phyloP scores from a whole-genome alignment of 2,888 invertebrate species.

The Aleiodes leptofemur region DNA sequence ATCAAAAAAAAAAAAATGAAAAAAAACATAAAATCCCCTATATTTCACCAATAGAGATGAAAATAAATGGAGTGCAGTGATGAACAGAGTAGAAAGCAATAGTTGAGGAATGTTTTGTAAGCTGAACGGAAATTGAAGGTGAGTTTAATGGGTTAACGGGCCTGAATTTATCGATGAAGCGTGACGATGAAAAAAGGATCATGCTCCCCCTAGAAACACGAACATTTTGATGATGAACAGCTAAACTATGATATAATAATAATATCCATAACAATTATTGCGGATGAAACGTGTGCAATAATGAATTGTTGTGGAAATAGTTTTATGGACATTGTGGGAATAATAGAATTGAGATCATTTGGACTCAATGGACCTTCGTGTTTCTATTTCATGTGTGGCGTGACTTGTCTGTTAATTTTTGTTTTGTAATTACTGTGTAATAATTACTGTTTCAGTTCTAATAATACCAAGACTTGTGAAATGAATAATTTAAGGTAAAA shows the following conservation, averaged over 20 bases:
- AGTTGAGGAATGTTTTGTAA: constrained; percentile 28
- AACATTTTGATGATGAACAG: not conserved
- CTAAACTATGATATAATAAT: not conserved
- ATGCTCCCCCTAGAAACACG: constrained; percentile 9
- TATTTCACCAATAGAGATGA: constrained; percentile 1
- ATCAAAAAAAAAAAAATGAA: no score
- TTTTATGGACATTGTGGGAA: not conserved
- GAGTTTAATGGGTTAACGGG: constrained; percentile 25
- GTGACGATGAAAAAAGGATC: constrained; percentile 37
- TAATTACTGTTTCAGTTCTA: no score
- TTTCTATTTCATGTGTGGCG: no score
- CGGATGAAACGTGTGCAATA: not conserved
- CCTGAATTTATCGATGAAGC: constrained; percentile 34
- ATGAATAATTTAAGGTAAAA: no score
- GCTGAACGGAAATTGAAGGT: constrained; percentile 38
- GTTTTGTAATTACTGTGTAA: no score
- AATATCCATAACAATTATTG: constrained; percentile 15
- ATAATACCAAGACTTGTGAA: no score
- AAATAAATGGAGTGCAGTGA: not conserved
- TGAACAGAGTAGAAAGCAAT: not conserved
- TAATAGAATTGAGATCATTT: no score
- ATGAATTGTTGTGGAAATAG: not conserved
- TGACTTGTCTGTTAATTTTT: no score
- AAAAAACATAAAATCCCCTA: not conserved
- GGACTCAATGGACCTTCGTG: no score